Conservation (phyloP, 2,113 vertebrate species). For the Jaculus jaculus region DNA sequence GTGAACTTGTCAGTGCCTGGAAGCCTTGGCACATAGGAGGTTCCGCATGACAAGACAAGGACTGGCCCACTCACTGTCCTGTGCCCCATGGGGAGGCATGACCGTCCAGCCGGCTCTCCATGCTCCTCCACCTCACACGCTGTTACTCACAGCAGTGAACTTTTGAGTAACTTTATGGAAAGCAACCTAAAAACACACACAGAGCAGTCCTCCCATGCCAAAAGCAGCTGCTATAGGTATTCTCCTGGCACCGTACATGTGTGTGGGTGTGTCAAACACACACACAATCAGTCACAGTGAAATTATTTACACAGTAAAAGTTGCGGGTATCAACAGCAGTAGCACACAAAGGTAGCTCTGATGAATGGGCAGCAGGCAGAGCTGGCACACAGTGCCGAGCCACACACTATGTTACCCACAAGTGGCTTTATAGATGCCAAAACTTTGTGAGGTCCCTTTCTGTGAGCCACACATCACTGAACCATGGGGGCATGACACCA, state of each 20-base stretch:
- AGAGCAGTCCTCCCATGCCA: background rate
- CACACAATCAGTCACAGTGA: background rate
- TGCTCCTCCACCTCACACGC: background rate
- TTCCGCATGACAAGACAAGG: background rate
- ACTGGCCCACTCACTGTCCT: background rate
- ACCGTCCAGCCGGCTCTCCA: too few relatives aligned
- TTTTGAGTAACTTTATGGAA: background rate
- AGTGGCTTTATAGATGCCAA: background rate
- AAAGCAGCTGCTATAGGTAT: background rate
- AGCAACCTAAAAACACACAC: background rate
- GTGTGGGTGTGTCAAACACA: accelerated
- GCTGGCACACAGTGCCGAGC: background rate
- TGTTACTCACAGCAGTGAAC: background rate
- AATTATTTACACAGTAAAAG: background rate
- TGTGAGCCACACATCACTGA: background rate
- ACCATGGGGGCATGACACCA: background rate
- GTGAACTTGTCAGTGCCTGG: too few relatives aligned
- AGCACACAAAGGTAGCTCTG: background rate
- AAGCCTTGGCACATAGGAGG: background rate
- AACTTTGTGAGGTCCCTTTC: too few relatives aligned
- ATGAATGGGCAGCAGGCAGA: background rate
- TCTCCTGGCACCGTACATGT: background rate
- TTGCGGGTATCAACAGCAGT: background rate
- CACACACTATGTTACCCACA: too few relatives aligned
- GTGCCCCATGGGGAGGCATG: background rate